Base-by-base conservation (phyloP, 1,140 invertebrate genomes). In the Drosophila ambigua region DNA sequence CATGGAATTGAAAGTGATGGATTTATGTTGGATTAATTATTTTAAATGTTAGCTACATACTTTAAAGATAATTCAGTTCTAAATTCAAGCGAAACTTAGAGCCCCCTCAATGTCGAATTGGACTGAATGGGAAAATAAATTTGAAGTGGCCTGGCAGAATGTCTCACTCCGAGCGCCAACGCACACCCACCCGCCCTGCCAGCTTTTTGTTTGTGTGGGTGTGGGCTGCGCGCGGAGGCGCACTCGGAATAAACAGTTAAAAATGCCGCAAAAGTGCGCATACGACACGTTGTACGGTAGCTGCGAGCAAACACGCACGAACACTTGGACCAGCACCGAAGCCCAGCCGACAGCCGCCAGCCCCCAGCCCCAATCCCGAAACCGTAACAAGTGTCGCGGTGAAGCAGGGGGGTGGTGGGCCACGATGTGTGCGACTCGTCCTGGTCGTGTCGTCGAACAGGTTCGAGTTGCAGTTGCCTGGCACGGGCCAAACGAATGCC, bases 251-350 rank as follows among this genome's bases (percentile, higher is more conserved):
- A 85, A 85, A 77, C 81, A 77, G 79, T 78, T 78, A 39, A 59
- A 77, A 78, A 72, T 77, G 77, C 64, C 83, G 75, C 67, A 83
- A 72, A 88, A 88, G 84, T 88, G 83, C 76, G 83, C 83, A 88
- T 88, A 89, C 83, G 72, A 88, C 83, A 88, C 76, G 83, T 88
- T 88, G 81, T 72, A 75, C 50, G 58, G 51, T 50, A 53, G 61
- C 62, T 68, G 55, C 54, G 62, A 67, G 72, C 72, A 76, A 76
- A 76, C 63, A 76, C 58, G 72, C 53, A 52, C 53, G 60, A 75
- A 74, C 69, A 43, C 53, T 74, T 58, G 31, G 59, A 23, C 39
- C 67, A 52, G 43, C 11, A 23, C 28, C 67, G 15, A 53, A 3
- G 11, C 28, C 23, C 49, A 50, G 20, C 20, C 20, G 20, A 20